Evolutionary conservation across 2,113 vertebrate species (phyloP).

Genomic region (Grantiella picta): DNA sequence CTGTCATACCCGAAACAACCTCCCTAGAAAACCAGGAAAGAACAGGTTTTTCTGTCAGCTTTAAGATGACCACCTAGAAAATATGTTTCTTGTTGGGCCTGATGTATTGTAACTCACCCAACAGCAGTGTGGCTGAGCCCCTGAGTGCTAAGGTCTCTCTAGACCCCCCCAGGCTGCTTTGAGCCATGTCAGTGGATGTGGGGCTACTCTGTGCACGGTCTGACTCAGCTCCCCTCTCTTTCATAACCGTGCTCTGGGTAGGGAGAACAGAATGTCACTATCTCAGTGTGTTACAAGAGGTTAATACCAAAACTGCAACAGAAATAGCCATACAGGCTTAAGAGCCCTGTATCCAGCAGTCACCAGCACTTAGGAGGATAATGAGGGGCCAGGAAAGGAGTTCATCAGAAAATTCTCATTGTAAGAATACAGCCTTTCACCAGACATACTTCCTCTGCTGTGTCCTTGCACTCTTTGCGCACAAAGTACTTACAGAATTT

Average conservation of each 20-base stretch:
- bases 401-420: neutral
- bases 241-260: fast-evolving
- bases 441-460: neutral
- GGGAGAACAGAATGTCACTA: neutral
- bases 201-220: fast-evolving
- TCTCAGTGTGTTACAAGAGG: neutral
- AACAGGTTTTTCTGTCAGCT: neutral
- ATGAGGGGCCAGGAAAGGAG: neutral
- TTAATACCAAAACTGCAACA: neutral
- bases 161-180: neutral
- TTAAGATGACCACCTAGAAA: neutral
- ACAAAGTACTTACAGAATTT: neutral
- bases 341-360: neutral
- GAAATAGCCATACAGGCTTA: neutral
- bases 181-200: neutral
- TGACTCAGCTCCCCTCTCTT: neutral
- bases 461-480: neutral
- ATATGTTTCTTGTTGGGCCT: neutral
- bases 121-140: neutral
- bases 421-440: neutral
- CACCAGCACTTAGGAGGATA: neutral
- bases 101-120: neutral
- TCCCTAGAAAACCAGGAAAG: neutral
- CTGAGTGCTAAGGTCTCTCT: no score
- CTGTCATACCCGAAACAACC: neutral